Percentiles rank a stretch among this genome's conserved stretches.
Evolutionary conservation across 2,888 invertebrate genomes (phyloP).

Genomic region (Leptopilina syphax): DNA sequence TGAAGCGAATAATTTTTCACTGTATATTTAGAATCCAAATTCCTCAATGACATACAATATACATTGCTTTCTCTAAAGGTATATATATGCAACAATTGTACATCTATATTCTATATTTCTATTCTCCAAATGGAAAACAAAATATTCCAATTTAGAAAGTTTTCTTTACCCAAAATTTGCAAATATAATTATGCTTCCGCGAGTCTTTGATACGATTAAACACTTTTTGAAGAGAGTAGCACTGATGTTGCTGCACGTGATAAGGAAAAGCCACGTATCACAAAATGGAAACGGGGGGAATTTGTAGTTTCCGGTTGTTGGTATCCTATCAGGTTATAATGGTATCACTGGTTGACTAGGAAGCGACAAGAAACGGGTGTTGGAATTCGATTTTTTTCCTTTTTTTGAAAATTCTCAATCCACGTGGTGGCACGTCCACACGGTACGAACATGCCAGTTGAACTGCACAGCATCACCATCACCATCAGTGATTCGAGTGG

Average conservation of each 20-base stretch:
- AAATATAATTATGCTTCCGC: too few species aligned
- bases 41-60: too few species aligned
- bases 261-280: conserved; percentile 25
- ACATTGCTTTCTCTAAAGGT: too few species aligned
- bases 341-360: conserved; percentile 39
- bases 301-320: conserved; percentile 15
- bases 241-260: conserved; percentile 5
- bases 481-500: conserved; percentile 26
- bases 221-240: not conserved
- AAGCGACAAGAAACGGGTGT: conserved; percentile 9
- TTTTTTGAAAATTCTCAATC: conserved; percentile 17
- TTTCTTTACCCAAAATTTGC: too few species aligned
- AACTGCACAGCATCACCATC: conserved; percentile 33
- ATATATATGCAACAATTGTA: too few species aligned
- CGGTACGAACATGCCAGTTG: conserved; percentile 37
- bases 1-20: too few species aligned
- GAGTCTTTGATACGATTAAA: too few species aligned
- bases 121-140: too few species aligned
- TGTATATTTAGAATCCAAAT: too few species aligned
- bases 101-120: too few species aligned
- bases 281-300: conserved; percentile 15
- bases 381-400: not conserved
- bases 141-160: too few species aligned
- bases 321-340: not conserved
- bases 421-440: conserved; percentile 39